Base-by-base conservation (phyloP, 2,113 vertebrate species). In the Gambusia affinis region DNA sequence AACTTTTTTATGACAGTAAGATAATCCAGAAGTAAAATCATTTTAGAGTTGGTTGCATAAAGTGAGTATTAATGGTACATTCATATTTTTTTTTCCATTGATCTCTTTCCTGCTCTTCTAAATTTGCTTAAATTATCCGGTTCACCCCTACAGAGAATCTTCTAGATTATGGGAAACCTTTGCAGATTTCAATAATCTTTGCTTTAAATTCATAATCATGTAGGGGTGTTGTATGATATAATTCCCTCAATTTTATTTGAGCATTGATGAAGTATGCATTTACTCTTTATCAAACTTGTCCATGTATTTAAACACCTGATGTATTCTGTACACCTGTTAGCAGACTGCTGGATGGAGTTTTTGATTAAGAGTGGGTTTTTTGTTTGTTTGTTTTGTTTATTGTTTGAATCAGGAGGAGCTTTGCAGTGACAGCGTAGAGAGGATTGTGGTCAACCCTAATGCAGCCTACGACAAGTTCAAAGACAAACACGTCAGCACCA, bases 371-470 rank as follows among this genome's bases (percentile, higher is more conserved):
- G 60, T 79, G 14, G 27, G 27, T 27, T 65, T 62, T 27, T 73
- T 72, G 80, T 35, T 73, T 72, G 80, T 35, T 10, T 37, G 3
- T 37, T 29, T 60, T 72, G 71, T 27, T 27, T 27, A 27, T 27
- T 29, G 69, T 87, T 74, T 92, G 14, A 57, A 69, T 67, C 91
- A 99, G 97, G 97, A 99, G 93, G 97, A 99, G 92, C 94, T 99
- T 76, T 97, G 95, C 70, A 99, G 97, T 85, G 97, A 96, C 88
- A 98, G 97, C 1, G 97, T 99, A 91, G 97, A 99, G 78, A 96
- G 98, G 82, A 96, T 99, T 82, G 97, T 99, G 88, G 97, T 99
- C 91, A 98, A 98, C 87, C 97, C 97, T 76, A 98, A 98, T n/a
- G 97, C 97, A 0, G 96, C 97, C 70, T 99, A 96, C 4, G 97